Percentiles rank a stretch among this genome's conserved stretches.
Evolutionary conservation across 2,797 vertebrate species (phyloP).

Genomic region (Characodon lateralis): DNA sequence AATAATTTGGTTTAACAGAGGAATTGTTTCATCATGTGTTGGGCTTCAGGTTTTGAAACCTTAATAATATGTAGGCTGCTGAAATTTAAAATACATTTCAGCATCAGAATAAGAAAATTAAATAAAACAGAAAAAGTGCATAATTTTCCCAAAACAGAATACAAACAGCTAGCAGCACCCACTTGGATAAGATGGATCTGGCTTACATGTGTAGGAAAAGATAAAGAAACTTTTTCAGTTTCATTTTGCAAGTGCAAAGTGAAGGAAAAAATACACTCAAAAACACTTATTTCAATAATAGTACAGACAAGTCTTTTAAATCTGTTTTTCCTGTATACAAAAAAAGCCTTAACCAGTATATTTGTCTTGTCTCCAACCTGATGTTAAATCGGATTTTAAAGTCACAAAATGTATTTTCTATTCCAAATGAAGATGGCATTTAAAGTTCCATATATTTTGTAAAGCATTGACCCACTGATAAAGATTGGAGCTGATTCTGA

Average conservation of each 20-base stretch:
- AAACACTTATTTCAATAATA: too few species aligned
- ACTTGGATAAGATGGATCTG: background rate
- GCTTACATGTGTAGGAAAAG: background rate
- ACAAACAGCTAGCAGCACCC: too few species aligned
- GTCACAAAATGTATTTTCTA: background rate
- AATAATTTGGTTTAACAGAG: background rate
- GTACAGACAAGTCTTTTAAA: background rate
- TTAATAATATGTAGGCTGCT: background rate
- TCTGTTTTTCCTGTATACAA: too few species aligned
- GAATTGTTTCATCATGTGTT: background rate
- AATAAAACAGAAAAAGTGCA: too few species aligned
- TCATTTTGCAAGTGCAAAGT: background rate
- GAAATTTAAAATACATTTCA: too few species aligned
- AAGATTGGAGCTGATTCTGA: too few species aligned
- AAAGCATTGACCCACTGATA: too few species aligned
- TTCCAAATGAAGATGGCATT: background rate
- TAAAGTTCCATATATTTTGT: too few species aligned
- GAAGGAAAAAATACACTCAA: background rate
- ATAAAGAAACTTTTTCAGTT: background rate
- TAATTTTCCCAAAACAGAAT: too few species aligned
- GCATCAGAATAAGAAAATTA: too few species aligned
- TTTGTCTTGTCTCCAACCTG: too few species aligned
- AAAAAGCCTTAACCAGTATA: too few species aligned
- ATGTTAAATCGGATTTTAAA: background rate
- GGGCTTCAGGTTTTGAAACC: background rate